Base-by-base conservation (phyloP, 1,140 invertebrate species). In the Tetramorium parvispinum region DNA sequence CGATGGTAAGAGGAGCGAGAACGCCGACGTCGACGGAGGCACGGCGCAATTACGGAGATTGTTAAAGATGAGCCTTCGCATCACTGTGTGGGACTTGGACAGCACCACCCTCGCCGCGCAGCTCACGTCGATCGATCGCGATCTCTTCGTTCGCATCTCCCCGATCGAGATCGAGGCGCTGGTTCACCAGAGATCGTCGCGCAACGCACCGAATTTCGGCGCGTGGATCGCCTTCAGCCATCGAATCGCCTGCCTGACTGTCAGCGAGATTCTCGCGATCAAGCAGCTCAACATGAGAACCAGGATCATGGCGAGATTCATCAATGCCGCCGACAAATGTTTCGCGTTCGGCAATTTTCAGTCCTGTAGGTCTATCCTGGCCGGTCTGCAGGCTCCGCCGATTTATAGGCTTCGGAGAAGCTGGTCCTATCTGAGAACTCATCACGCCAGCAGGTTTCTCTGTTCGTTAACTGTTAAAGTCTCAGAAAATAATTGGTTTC, bases 281-380 rank as follows among this genome's bases (percentile, higher is more conserved):
- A 90, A 82, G 55, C 91, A 90, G 57, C 83, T 95, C 1, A 89
- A 96, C 90, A 93, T 94, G 57, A 94, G 96, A 77, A 94, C 95
- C 6, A 93, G 96, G 86, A 90, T 96, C 5, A 92, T 96, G 5
- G 94, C 95, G 8, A 94, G 96, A 66, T 95, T 96, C 32, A 95
- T 96, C 40, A 96, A 95, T 63, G 94, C 95, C 3, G 96, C 96
- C 5, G 92, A 95, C 32, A 96, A 96, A 82, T 96, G 96, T 73
- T 93, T 95, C 76, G 79, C 86, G 6, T 93, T 96, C 32, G 94
- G 95, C 0, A 96, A 96, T 89, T 96, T 96, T 87, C 96, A 96
- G 66, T 96, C 96, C 3, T 96, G 95, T 55, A 93, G 94, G 77
- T 96, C 95, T 24, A 94, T 96, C 46, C 73, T 96, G 59, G 91